phyloP scores from a whole-genome alignment of 92 coral and sea anemone species.

The Parazoanthus atlanticus region DNA sequence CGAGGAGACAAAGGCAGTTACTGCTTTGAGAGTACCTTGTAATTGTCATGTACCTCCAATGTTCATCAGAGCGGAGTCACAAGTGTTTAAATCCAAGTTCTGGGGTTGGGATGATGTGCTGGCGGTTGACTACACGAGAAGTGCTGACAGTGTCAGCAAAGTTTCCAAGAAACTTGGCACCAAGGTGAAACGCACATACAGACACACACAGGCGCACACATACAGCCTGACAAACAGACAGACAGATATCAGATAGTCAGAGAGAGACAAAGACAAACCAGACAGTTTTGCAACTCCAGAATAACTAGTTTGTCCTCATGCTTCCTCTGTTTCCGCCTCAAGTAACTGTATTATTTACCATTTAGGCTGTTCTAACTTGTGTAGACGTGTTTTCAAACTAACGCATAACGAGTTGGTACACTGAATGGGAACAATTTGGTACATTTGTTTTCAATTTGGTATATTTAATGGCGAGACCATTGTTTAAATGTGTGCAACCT shows the following conservation, averaged over 20 bases:
- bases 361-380: neutral
- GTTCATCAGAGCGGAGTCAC: conserved; percentile 89
- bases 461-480: neutral
- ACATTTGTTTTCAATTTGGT: too few relatives aligned
- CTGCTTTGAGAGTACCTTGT: neutral
- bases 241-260: neutral
- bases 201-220: neutral
- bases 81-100: conserved; percentile 95
- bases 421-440: neutral
- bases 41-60: neutral
- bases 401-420: too few relatives aligned
- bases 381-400: too few relatives aligned
- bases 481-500: neutral
- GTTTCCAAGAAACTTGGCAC: conserved; percentile 85
- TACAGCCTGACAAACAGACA: neutral
- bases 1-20: neutral
- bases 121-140: conserved; percentile 95
- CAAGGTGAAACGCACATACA: conserved; percentile 57
- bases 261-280: too few relatives aligned
- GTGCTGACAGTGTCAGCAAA: conserved; percentile 92
- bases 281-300: neutral
- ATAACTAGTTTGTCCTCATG: neutral
- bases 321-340: neutral
- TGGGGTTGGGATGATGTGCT: conserved; percentile 98
- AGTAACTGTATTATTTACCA: too few relatives aligned